These are phyloP conservation scores for Zaprionus africanus DNA, from an alignment of 1,140 invertebrate species.

Conservation along the genomic window DNA sequence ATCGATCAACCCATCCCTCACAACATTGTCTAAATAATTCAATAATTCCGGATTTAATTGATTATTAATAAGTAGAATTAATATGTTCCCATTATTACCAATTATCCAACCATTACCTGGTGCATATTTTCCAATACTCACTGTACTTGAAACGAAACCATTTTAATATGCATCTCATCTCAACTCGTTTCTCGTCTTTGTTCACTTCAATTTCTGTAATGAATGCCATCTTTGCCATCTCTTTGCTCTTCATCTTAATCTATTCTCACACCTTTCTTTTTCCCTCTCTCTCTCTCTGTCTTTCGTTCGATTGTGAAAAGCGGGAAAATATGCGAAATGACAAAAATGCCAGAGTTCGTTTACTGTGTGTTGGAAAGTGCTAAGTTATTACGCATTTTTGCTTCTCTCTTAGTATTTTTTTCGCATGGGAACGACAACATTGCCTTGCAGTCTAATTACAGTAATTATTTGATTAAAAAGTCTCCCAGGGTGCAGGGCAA, in stretches of 20 bases:
- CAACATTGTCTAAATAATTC: no score
- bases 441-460: constrained; percentile 69
- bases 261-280: constrained; percentile 1
- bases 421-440: constrained; percentile 64
- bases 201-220: constrained; percentile 66
- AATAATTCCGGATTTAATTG: no score
- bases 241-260: constrained; percentile 21
- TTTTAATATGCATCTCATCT: constrained; percentile 62
- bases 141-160: constrained; percentile 64
- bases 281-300: neutral
- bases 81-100: neutral
- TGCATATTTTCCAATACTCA: neutral
- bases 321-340: neutral
- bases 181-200: constrained; percentile 43
- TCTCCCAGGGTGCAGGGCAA: constrained; percentile 72
- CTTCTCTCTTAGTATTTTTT: neutral
- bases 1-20: no score
- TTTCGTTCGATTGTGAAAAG: neutral
- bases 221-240: constrained; percentile 45
- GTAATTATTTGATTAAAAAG: constrained; percentile 81
- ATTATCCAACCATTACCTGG: neutral
- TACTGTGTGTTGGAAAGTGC: neutral
- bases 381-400: constrained; percentile 5
- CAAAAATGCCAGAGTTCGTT: neutral
- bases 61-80: neutral